These are phyloP conservation scores for Champsocephalus esox DNA, from an alignment of 2,797 vertebrate genomes.

Conservation along the genomic window DNA sequence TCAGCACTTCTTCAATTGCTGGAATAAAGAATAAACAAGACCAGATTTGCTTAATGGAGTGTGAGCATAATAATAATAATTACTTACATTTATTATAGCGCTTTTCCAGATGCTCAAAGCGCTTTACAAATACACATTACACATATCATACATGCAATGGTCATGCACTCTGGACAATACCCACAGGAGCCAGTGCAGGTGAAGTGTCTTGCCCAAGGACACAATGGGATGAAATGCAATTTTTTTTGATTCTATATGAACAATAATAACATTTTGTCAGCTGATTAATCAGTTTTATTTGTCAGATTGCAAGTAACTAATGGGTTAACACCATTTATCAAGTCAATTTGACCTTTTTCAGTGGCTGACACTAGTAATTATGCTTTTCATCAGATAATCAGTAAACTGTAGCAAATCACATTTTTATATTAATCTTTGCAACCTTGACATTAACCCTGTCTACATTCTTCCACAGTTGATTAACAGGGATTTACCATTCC, in stretches of 20 bases:
- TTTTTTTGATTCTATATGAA: constrained; percentile 2
- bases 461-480: constrained; percentile 7
- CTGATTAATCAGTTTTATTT: background rate
- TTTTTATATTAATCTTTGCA: constrained; percentile 36
- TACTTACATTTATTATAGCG: no score
- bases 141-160: no score
- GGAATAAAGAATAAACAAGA: constrained; percentile 3
- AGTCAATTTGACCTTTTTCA: constrained; percentile 25
- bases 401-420: constrained; percentile 31
- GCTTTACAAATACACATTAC: no score
- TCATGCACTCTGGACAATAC: no score
- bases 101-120: no score
- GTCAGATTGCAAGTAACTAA: background rate
- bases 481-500: constrained; percentile 20
- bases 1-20: constrained; percentile 12
- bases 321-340: background rate
- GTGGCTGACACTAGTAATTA: constrained; percentile 18
- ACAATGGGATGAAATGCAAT: constrained; percentile 2
- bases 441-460: constrained; percentile 35
- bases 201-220: no score
- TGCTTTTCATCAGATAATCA: constrained; percentile 34
- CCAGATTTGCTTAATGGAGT: background rate
- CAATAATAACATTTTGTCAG: constrained; percentile 1
- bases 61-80: background rate
- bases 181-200: no score